Evolutionary conservation across 2,113 vertebrate genomes (phyloP), one percentile per base, ranked within the genome.

Genomic region (Brachyhypopomus occidentalis): DNA sequence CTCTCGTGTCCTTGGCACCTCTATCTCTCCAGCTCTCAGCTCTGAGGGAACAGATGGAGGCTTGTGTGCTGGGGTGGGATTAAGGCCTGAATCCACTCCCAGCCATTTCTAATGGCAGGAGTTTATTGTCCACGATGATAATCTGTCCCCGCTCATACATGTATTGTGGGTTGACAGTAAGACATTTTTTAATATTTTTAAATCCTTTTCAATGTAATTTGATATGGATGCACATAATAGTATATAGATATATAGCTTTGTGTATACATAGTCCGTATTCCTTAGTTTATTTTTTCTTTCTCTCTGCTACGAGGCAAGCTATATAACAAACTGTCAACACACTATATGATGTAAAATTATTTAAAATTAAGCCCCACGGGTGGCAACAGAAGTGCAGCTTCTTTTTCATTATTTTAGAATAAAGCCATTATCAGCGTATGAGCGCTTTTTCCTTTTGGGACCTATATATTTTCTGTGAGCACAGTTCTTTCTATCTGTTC

Each of bases 41-140:
- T 92, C 91, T 88, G 89, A 92, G 91, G 91, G 91, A 92, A 92
- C 93, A 94, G 93, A 94, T 94, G 93, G 94, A 92, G 91, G 88
- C 84, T 90, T 94, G 91, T 92, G 90, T 90, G 92, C 91, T 93
- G 92, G 92, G 90, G 91, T 91, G 91, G 91, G 92, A 94, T 94
- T 94, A 94, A 89, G 89, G 87, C 90, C 89, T 91, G 92, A 92
- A 92, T 91, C 87, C 87, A 78, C 85, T 91, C 90, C 90, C 91
- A 90, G 90, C 88, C 86, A 85, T 92, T 90, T 91, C 89, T 88
- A 84, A 92, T 92, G 90, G 90, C 89, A 87, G 89, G 79, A 92
- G 84, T 92, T 91, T 90, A 92, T 91, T 90, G 91, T 92, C 91
- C 89, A 86, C 85, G 80, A 90, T 90, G 86, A 86, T 91, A 92